Percentiles rank a stretch among this genome's conserved stretches.
phyloP scores from a whole-genome alignment of 2,888 invertebrate species.

The Polydrusus pterygomalis region DNA sequence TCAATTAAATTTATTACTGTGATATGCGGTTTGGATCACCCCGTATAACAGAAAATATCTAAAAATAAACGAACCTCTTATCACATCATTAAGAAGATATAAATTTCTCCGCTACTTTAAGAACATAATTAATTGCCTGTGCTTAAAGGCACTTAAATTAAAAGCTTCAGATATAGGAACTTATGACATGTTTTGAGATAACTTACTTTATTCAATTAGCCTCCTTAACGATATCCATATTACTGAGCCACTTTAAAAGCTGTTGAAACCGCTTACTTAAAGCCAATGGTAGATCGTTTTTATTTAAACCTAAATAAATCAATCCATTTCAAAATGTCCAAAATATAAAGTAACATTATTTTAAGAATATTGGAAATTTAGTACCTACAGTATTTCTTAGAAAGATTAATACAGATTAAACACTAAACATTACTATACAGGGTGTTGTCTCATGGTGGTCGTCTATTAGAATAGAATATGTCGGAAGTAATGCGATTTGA shows the following conservation, averaged over 20 bases:
- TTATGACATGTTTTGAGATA: conserved; percentile 20
- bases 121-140: conserved; percentile 13
- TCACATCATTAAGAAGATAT: conserved; percentile 18
- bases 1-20: too few species aligned
- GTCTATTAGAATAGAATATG: too few species aligned
- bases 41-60: background rate
- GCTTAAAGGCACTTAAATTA: conserved; percentile 12
- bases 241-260: conserved; percentile 4
- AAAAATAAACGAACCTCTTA: conserved; percentile 18
- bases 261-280: background rate
- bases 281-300: background rate
- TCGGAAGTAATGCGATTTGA: too few species aligned
- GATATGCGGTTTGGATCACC: too few species aligned
- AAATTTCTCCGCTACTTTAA: conserved; percentile 17
- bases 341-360: too few species aligned
- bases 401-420: too few species aligned
- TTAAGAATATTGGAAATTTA: too few species aligned
- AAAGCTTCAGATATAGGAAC: conserved; percentile 19
- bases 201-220: conserved; percentile 8
- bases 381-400: too few species aligned
- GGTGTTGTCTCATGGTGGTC: too few species aligned
- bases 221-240: conserved; percentile 1
- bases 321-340: too few species aligned
- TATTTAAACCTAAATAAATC: too few species aligned
- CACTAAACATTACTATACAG: too few species aligned